Evolutionary conservation across 2,888 invertebrate genomes (phyloP), one percentile per base, ranked within the genome.

Genomic region (Nineta flava): DNA sequence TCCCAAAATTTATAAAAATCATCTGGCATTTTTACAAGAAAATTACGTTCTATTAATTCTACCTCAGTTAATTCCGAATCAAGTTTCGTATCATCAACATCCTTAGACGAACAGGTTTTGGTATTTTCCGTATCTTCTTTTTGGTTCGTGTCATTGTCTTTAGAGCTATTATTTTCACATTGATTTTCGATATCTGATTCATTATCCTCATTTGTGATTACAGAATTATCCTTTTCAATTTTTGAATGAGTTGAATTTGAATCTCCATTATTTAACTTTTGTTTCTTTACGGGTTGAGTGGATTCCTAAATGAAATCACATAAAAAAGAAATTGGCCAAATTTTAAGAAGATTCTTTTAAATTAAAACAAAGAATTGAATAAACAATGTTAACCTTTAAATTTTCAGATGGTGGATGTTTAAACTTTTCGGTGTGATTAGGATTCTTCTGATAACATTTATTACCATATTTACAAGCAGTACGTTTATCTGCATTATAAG

Each of bases 1-100:
- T 86, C 76, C 77, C 83, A 91, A 63, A 94, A 87, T 50, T 77
- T 70, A 59, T 80, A 92, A 64, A 94, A 94, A 65, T 94, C 93
- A n/a, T 74, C 63, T 0, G 94, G 93, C 90, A 94, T 91, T 53
- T 85, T 76, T 0, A 87, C 76, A 26, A 90, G 65, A 65, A 92
- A 93, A 55, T 86, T 76, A 49, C 81, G 72, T 57, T 81, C 77
- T 46, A 90, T 79, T 55, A 73, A 78, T 52, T 65, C 62, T 59
- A 67, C 71, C 48, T 66, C 64, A 56, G 74, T 66, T 60, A 60
- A 58, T 54, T 51, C 60, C 57, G 9, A 61, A 61, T 15, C 61
- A 58, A 45, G 60, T 60, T 47, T 62, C 40, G 60, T 56, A 54
- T 63, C 62, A 57, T 61, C 60, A 51, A n/a, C n/a, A n/a, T 61